These are phyloP conservation scores for Sicus ferrugineus DNA, from an alignment of 2,888 invertebrate species.

Conservation along the genomic window DNA sequence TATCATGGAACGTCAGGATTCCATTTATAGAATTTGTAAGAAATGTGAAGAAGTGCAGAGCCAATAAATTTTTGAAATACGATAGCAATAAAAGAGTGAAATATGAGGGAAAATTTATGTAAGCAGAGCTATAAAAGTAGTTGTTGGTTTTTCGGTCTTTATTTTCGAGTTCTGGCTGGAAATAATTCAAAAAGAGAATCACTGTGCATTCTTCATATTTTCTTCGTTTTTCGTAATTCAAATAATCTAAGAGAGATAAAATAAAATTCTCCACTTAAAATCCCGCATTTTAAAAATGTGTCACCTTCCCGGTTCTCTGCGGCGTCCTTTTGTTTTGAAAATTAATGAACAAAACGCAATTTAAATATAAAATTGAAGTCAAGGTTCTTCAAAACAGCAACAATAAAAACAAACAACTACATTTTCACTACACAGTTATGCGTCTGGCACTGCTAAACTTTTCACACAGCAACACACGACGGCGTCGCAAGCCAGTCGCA, in stretches of 20 bases:
- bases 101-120: neutral
- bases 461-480: neutral
- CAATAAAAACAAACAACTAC: constrained; percentile 11
- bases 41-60: too few species aligned
- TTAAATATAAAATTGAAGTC: constrained; percentile 8
- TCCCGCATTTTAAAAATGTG: neutral
- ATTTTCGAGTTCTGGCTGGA: too few species aligned
- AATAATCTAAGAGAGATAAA: too few species aligned
- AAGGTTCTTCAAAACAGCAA: constrained; percentile 23
- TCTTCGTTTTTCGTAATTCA: neutral
- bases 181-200: neutral
- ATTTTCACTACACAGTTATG: neutral
- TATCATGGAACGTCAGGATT: too few species aligned
- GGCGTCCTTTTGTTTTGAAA: too few species aligned
- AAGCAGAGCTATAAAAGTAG: neutral
- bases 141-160: too few species aligned
- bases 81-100: neutral
- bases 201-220: neutral
- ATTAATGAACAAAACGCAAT: neutral
- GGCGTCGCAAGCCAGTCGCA: neutral
- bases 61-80: too few species aligned
- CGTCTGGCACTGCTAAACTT: constrained; percentile 4
- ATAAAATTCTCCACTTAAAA: neutral
- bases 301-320: neutral
- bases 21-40: too few species aligned